phyloP scores from a whole-genome alignment of 2,113 vertebrate genomes.

The Peucedramus taeniatus region DNA sequence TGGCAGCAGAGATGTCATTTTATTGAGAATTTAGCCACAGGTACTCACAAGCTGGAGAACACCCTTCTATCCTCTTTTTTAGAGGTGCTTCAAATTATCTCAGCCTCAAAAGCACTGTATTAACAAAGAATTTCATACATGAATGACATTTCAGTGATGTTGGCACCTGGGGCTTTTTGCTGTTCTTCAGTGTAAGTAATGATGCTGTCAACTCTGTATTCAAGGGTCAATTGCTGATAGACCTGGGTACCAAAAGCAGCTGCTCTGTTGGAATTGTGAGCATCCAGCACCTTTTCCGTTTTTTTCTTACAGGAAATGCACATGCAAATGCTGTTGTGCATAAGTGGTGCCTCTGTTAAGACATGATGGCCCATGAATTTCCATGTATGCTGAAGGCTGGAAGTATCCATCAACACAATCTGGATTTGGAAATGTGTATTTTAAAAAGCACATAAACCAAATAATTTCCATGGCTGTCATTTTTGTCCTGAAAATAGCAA shows the following conservation, averaged over 20 bases:
- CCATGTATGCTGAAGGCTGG: background rate
- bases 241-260: background rate
- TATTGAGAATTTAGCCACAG: background rate
- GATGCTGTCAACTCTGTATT: background rate
- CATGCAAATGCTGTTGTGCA: accelerated
- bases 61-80: background rate
- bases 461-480: background rate
- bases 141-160: background rate
- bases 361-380: background rate
- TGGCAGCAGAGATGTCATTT: background rate
- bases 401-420: background rate
- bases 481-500: background rate
- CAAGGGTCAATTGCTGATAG: background rate
- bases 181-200: background rate
- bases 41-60: background rate
- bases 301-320: background rate
- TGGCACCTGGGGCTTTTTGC: background rate
- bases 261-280: background rate
- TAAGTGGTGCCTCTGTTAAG: background rate
- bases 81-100: background rate
- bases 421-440: background rate
- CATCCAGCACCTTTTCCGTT: background rate
- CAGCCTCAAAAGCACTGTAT: background rate
- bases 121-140: background rate
- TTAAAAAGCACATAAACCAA: background rate